phyloP scores from a whole-genome alignment of 1,140 invertebrate genomes.

The Cotesia vestalis region DNA sequence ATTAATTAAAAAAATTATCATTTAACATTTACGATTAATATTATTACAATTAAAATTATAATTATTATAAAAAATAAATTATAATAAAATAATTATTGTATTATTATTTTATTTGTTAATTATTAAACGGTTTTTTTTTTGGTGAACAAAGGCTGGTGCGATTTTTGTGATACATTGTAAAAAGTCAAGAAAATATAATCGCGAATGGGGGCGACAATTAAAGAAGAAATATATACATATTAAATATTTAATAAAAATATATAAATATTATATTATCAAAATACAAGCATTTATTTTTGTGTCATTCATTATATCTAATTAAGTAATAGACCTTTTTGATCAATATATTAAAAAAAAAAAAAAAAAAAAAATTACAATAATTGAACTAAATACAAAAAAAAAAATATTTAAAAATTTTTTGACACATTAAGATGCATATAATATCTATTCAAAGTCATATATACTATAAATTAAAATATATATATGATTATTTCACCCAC shows the following conservation, averaged over 20 bases:
- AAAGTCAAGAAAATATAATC: constrained; percentile 49
- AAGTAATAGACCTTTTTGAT: too few species aligned
- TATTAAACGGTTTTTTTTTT: neutral
- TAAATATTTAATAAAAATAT: constrained; percentile 4
- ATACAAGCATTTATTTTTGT: constrained; percentile 66
- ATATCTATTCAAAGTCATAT: constrained; percentile 36
- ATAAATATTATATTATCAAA: constrained; percentile 39
- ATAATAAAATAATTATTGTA: constrained; percentile 8
- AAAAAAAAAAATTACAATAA: constrained; percentile 33
- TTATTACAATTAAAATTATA: too few species aligned
- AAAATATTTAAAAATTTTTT: constrained; percentile 14
- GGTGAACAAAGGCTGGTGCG: constrained; percentile 61
- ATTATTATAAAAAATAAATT: neutral
- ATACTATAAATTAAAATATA: constrained; percentile 7
- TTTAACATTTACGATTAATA: too few species aligned
- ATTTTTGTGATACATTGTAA: constrained; percentile 67
- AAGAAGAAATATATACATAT: constrained; percentile 32
- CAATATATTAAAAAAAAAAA: too few species aligned
- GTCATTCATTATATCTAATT: too few species aligned
- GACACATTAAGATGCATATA: constrained; percentile 26
- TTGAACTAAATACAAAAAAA: constrained; percentile 33
- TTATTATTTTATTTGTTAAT: constrained; percentile 1
- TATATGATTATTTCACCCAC: constrained; percentile 17
- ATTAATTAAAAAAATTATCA: too few species aligned
- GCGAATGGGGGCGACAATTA: constrained; percentile 7